Base-by-base conservation (phyloP, 1,140 invertebrate genomes). In the Ostrea denselamellosa region DNA sequence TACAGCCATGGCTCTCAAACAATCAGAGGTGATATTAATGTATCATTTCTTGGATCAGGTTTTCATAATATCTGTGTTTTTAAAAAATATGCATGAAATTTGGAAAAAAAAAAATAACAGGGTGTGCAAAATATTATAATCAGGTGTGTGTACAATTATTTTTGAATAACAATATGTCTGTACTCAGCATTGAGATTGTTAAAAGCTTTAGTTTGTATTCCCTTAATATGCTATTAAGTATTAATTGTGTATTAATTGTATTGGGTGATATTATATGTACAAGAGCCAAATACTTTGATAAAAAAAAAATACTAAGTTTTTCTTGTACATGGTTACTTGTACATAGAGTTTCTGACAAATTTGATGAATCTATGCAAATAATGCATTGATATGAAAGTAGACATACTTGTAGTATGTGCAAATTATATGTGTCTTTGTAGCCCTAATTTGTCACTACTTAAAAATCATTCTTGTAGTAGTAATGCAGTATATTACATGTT, bases 181-280 rank as follows among this genome's bases (percentile, higher is more conserved):
- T 77, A 77, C 25, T 77, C 68, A 77, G 68, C 68, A 77, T 77
- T 77, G 68, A 77, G 68, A 77, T 77, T 77, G 68, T 77, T 77
- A 28, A 28, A 25, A 77, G 68, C 68, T 77, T 77, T 77, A 77
- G 68, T 77, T 77, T 77, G 68, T 77, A 77, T 77, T 77, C 68
- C 68, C 68, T 77, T 77, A 77, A 22, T 77, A 34, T 77, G 68
- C 68, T 77, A 44, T 44, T 44, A 77, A 77, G 68, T 77, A 77
- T 77, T 77, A 77, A 25, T 77, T 77, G 25, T 77, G 68, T 77
- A 77, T 77, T 77, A 77, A 77, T 25, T 77, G 68, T 77, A 77
- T 14, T 77, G 68, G 68, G 68, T 77, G 68, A 77, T 77, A 77
- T 77, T 77, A 77, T 25, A 25, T 77, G 68, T 34, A 77, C 25